phyloP scores from a whole-genome alignment of 2,888 invertebrate genomes.

The Eumacrocentrus americanus region DNA sequence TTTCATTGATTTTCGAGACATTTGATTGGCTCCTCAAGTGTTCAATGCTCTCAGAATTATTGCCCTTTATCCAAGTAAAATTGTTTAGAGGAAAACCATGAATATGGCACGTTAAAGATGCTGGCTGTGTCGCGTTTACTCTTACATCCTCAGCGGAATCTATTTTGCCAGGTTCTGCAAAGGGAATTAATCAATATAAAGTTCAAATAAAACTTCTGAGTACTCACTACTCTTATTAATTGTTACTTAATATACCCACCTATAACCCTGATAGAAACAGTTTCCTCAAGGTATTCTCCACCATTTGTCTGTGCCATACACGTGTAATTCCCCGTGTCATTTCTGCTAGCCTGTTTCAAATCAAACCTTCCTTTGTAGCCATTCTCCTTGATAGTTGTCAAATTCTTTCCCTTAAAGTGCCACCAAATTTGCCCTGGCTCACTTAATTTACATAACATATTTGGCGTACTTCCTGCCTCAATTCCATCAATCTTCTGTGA shows the following conservation, averaged over 20 bases:
- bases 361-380: slow-evolving; percentile 61
- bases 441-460: slow-evolving; percentile 65
- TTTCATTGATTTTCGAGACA: slow-evolving; percentile 64
- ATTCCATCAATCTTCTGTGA: slow-evolving; percentile 54
- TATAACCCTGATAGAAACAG: slow-evolving; percentile 54
- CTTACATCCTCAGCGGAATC: slow-evolving; percentile 61
- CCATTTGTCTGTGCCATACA: slow-evolving; percentile 64
- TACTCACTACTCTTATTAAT: slow-evolving; percentile 25
- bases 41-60: slow-evolving; percentile 59
- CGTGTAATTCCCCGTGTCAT: slow-evolving; percentile 68
- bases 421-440: slow-evolving; percentile 66
- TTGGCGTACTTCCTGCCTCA: slow-evolving; percentile 57
- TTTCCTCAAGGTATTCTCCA: slow-evolving; percentile 50
- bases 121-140: slow-evolving; percentile 64
- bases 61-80: slow-evolving; percentile 68
- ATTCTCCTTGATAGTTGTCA: slow-evolving; percentile 60
- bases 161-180: slow-evolving; percentile 64
- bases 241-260: slow-evolving; percentile 44
- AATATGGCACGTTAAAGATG: slow-evolving; percentile 65
- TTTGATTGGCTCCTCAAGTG: slow-evolving; percentile 56
- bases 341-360: slow-evolving; percentile 64
- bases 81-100: slow-evolving; percentile 68
- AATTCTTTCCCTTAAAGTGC: slow-evolving; percentile 66
- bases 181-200: slow-evolving; percentile 26
- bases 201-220: not conserved